Evolutionary conservation across 2,113 vertebrate species (phyloP), one percentile per base, ranked within the genome.

Genomic region (Oceanodroma tethys): DNA sequence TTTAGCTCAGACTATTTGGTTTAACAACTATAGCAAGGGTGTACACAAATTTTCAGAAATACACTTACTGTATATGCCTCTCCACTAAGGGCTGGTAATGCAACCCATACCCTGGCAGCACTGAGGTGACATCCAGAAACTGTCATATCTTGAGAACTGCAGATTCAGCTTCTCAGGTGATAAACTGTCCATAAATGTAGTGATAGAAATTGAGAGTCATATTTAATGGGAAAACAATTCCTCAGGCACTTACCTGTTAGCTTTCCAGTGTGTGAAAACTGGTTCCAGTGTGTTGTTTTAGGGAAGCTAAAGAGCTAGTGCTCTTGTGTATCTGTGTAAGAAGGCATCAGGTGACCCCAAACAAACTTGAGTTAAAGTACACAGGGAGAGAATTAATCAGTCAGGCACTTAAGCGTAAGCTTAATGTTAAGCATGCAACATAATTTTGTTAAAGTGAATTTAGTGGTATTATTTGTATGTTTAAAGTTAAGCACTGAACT

Each of bases 401-500:
- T 15, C 68, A 81, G 42, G 45, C 58, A 25, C 86, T 94, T 89
- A 45, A 72, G 40, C 62, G 20, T 48, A 36, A 88, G 20, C 42
- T 80, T 72, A 34, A 80, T 6, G 42, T 90, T 78, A 78, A 90
- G 58, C 66, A 66, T 38, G 55, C 29, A 80, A 43, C 42, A 6
- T 80, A 40, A 60, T 85, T 90, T 43, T 65, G 70, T 82, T 82
- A 26, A 60, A 72, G 29, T 55, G 16, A 85, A 76, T 38, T 76
- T n/a, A 59, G 70, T 75, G 78, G 30, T 56, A 53, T 72, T 92
- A 72, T 80, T 75, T 89, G 23, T 66, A 62, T 80, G 81, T 52
- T 95, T 76, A 62, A 86, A 91, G 70, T 93, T 62, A 95, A 95
- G 81, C 84, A 59, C 80, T 50, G 76, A 84, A 67, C 56, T 96